These are phyloP conservation scores for Lutjanus erythropterus DNA, from an alignment of 2,113 vertebrate species.

Conservation along the genomic window DNA sequence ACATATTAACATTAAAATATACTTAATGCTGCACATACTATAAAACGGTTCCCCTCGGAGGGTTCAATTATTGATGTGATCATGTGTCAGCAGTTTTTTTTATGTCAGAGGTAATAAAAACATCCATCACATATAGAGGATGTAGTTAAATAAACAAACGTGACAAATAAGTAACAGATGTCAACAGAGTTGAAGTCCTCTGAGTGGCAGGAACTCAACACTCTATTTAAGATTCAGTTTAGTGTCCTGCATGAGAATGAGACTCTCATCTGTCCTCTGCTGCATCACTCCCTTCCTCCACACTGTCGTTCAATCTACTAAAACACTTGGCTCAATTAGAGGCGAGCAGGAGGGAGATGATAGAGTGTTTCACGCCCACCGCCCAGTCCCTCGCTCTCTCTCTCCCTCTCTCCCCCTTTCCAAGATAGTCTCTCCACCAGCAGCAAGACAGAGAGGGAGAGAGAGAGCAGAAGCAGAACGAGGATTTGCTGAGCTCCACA, in stretches of 20 bases:
- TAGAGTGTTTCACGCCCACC: slow-evolving; percentile 70
- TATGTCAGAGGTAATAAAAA: not conserved
- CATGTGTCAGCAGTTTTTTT: not conserved
- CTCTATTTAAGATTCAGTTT: not conserved
- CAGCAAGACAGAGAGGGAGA: slow-evolving; percentile 30
- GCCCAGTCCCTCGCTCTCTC: slow-evolving; percentile 35
- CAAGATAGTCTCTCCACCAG: slow-evolving; percentile 28
- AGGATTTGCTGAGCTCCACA: slow-evolving; percentile 87
- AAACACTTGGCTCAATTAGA: slow-evolving; percentile 83
- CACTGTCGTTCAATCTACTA: slow-evolving; percentile 81
- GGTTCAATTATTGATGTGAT: not conserved
- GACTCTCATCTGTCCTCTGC: slow-evolving; percentile 36
- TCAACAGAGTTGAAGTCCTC: not conserved
- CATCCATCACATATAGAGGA: not conserved
- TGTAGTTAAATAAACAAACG: not conserved
- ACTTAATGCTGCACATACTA: not conserved
- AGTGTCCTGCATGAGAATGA: slow-evolving; percentile 50
- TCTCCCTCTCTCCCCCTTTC: slow-evolving; percentile 23
- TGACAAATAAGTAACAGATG: not conserved
- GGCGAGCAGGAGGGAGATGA: slow-evolving; percentile 71
- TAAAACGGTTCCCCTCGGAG: not conserved
- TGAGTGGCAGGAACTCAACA: not conserved
- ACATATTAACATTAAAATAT: not conserved
- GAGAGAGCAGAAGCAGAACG: slow-evolving; percentile 66
- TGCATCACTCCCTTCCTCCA: slow-evolving; percentile 64